Base-by-base conservation (phyloP, 2,113 vertebrate species). In the Hydrolagus affinis region DNA sequence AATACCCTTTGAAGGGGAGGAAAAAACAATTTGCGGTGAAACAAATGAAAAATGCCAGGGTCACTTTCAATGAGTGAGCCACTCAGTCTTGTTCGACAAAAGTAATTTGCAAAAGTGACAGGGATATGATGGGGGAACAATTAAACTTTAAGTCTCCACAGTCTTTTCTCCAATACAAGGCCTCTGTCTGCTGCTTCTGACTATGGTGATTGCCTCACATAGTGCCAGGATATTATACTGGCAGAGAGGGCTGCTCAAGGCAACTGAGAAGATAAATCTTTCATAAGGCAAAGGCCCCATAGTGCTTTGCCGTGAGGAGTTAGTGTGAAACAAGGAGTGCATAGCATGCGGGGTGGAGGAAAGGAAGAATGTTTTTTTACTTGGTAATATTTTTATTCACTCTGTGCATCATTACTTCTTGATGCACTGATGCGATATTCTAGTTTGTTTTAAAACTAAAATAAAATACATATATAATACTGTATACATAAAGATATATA, bases 41-140 rank as follows among this genome's bases (percentile, higher is more conserved):
- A 64, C 57, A 80, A 80, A 80, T 80, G 77, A 64, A 80, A 80
- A 80, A 80, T 64, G 77, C 23, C 77, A 80, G 60, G 28, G 60
- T 64, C 23, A 25, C 23, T 80, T 64, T 64, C 59, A 8, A 12
- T 80, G 77, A 80, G 59, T 80, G 60, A 64, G 7, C 60, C 77
- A 28, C 59, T 80, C 59, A 28, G n/a, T 64, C 60, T n/a, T 80
- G 59, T 80, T 80, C 64, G 59, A 80, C 77, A 80, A 10, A 80
- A 66, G 60, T 80, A 23, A 80, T 80, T 80, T 80, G 28, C 14
- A 10, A 62, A 62, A 80, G 60, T 80, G 77, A 64, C 77, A 80
- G 14, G 77, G 23, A 15, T 80, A 80, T 28, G 77, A 80, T 17
- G 15, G 77, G 76, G n/a, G 28, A n/a, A n/a, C n/a, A 23, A 62